Evolutionary conservation across 2,797 vertebrate species (phyloP), one percentile per base, ranked within the genome.

Genomic region (Anas georgica): DNA sequence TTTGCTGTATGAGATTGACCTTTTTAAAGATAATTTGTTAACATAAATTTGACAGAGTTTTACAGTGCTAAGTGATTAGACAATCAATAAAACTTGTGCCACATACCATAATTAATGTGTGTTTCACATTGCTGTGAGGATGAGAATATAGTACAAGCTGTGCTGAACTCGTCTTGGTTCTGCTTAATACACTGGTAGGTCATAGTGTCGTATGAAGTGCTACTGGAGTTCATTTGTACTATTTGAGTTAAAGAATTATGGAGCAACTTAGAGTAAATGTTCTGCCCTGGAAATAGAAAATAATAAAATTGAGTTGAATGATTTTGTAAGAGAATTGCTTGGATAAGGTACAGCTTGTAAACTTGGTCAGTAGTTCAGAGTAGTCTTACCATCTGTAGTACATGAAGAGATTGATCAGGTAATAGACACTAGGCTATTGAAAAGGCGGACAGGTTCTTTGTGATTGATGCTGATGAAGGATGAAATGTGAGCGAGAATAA

Each of bases 21-120:
- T 80, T 90, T 90, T 86, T 39, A 83, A 88, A 67, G 93, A 86
- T 77, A 84, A 56, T 82, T 86, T 88, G 7, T 72, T 84, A 94
- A 85, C 22, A 59, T 69, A 43, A 80, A 88, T 81, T 90, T 88
- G 70, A 68, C 41, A 82, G 6, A 54, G 7, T 43, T 75, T 91
- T 86, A 66, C 6, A 54, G 25, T 37, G 20, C 9, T 45, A 76
- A 91, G 43, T 93, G 62, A 73, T 90, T 79, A 94, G 46, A 69
- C 31, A 86, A 86, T 88, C 66, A 90, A 58, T 85, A 16, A 8
- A 83, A 45, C 22, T 66, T 72, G 50, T 28, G 15, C n/a, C 26
- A 8, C 45, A 21, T 89, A 41, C 28, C 25, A 55, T 85, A 91
- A 89, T 68, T 83, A 59, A 76, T 62, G 20, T 7, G 6, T 77